These are phyloP conservation scores for Silurus glanis DNA, from an alignment of 2,113 vertebrate species.

Conservation along the genomic window DNA sequence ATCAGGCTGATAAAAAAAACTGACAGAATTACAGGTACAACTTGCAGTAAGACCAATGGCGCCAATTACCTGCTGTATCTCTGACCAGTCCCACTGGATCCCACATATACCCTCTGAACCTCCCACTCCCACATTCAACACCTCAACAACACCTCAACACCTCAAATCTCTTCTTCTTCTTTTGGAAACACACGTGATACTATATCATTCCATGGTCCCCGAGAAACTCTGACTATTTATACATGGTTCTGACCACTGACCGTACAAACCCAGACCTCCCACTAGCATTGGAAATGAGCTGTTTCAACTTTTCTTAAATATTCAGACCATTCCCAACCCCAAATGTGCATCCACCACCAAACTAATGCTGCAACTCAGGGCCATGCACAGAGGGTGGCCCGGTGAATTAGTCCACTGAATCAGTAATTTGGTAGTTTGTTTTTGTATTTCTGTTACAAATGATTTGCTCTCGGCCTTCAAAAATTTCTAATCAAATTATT, in stretches of 20 bases:
- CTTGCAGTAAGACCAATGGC: too few species aligned
- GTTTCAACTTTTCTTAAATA: too few species aligned
- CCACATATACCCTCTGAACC: neutral
- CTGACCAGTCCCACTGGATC: neutral
- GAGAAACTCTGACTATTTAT: neutral
- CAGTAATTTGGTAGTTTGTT: too few species aligned
- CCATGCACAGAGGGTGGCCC: too few species aligned
- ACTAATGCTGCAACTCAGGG: too few species aligned
- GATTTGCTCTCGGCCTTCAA: too few species aligned
- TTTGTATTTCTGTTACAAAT: too few species aligned
- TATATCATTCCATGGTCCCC: neutral
- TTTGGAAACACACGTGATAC: neutral
- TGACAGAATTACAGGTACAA: neutral
- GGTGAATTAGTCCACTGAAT: too few species aligned
- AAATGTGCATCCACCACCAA: too few species aligned
- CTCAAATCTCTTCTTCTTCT: too few species aligned
- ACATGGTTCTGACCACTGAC: neutral
- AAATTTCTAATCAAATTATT: too few species aligned
- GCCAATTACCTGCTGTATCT: neutral
- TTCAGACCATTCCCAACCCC: neutral
- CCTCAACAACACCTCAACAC: too few species aligned
- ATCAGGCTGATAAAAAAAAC: slow-evolving; percentile 24
- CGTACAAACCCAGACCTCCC: neutral
- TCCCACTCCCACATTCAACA: neutral
- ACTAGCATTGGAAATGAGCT: neutral